Evolutionary conservation across 2,113 vertebrate genomes (phyloP), one percentile per base, ranked within the genome.

Genomic region (Percopsis transmontana): DNA sequence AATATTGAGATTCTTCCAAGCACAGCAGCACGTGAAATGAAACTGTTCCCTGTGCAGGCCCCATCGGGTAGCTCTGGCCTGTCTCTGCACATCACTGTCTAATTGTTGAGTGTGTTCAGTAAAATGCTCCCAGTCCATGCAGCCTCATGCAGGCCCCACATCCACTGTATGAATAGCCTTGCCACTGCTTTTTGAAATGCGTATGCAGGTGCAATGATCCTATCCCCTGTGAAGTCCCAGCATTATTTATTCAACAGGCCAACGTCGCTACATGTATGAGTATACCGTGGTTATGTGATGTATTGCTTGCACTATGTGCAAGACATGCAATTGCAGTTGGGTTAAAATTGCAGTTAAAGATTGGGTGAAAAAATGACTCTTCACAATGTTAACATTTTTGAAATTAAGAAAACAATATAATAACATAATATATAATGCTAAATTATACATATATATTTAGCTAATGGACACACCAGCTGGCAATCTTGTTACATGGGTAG

Each of bases 1-100:
- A 91, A 93, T 89, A 89, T 83, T 88, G 83, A 86, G 87, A 91
- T 89, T 91, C 58, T 71, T 83, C 68, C 27, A 55, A 87, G 87
- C 87, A 74, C 87, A 90, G 88, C 83, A 69, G 84, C 80, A 71
- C 70, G 81, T 52, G 58, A 83, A 89, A 85, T 89, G 79, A 91
- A 91, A 84, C 73, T 87, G 84, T 83, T 88, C 88, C 85, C 88
- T 82, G 73, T 33, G 86, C 74, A 80, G 70, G 61, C 77, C 61
- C 84, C 19, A 50, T 55, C 33, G 79, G 67, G 64, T 70, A 67
- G 83, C 70, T 79, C 52, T 55, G 69, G 72, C 72, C 69, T 65
- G 64, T 79, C 59, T 81, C 65, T 67, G 58, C 69, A 9, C 64
- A 79, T 83, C 70, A 71, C 27, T 3, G 59, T 58, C 66, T 88